Conservation (phyloP, 2,113 vertebrate species). For the Eidolon helvum region DNA sequence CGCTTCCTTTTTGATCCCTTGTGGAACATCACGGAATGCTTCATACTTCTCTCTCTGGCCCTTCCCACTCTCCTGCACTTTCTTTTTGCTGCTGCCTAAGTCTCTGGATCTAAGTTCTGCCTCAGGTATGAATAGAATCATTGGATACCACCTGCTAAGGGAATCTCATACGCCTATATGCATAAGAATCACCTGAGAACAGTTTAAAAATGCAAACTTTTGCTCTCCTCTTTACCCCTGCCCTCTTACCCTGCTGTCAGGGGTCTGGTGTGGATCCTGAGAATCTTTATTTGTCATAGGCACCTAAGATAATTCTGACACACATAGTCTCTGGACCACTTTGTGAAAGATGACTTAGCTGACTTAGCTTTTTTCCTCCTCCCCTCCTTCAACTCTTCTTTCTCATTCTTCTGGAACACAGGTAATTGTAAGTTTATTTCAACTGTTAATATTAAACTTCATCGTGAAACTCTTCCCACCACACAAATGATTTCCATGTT, state of each 20-base stretch:
- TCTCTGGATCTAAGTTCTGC: not conserved
- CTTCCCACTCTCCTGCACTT: not conserved
- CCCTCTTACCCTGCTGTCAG: not conserved
- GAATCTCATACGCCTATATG: not conserved
- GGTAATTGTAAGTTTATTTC: not conserved
- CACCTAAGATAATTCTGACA: not conserved
- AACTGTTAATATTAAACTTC: not conserved
- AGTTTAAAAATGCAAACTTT: not conserved
- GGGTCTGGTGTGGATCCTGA: not conserved
- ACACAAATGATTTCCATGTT: not conserved
- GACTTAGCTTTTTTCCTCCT: not conserved
- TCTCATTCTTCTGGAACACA: not conserved
- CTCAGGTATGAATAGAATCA: not conserved
- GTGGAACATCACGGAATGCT: not conserved
- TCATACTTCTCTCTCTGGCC: not conserved
- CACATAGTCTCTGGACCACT: not conserved
- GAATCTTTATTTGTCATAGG: not conserved
- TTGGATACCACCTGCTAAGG: not conserved
- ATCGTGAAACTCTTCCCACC: not conserved
- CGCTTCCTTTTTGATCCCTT: not conserved
- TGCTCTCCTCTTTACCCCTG: not conserved
- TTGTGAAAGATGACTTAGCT: not conserved
- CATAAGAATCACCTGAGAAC: not conserved
- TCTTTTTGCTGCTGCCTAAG: not conserved
- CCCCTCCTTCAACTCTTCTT: not conserved